Evolutionary conservation across 2,113 vertebrate species (phyloP), one percentile per base, ranked within the genome.

Genomic region (Bostrychus sinensis): DNA sequence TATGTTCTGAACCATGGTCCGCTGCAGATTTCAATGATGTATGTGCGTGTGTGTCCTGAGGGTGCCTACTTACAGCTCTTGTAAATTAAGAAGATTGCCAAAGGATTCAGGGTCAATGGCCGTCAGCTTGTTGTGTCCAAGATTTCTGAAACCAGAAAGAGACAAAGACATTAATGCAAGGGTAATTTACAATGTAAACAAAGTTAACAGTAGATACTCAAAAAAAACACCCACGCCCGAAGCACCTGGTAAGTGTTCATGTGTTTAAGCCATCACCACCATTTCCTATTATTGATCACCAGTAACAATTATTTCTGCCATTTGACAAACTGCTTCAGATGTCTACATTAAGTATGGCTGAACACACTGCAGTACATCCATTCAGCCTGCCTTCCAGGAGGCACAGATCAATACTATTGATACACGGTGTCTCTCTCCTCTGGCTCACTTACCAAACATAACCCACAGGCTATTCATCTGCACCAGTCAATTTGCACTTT

Each of bases 111-210:
- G 81, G 82, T 91, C 89, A 75, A 98, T 92, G 89, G 91, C 86
- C 0, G 89, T 87, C 91, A 99, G 88, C 83, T 93, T 96, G 90
- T 97, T 99, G 91, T 93, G 89, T 89, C 96, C 95, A 80, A 99
- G 92, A 87, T 97, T 97, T 92, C 97, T 98, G 92, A 77, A 81
- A 82, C 25, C 41, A 38, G 77, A 34, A 57, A 71, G 65, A 55
- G n/a, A 28, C 26, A 37, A 7, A 13, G 1, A 23, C 48, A 14
- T 45, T 30, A 3, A 28, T 14, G 51, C 12, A 58, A 16, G 53
- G 7, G 36, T 4, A 41, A 16, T 20, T 26, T 5, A 66, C 23
- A 42, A n/a, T n/a, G n/a, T n/a, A 17, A 19, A 39, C 5, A 22
- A 17, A 4, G 0, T 4, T 25, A 17, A 53, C 1, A 46, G 16